phyloP scores from a whole-genome alignment of 2,113 vertebrate genomes.

The Alligator sinensis region DNA sequence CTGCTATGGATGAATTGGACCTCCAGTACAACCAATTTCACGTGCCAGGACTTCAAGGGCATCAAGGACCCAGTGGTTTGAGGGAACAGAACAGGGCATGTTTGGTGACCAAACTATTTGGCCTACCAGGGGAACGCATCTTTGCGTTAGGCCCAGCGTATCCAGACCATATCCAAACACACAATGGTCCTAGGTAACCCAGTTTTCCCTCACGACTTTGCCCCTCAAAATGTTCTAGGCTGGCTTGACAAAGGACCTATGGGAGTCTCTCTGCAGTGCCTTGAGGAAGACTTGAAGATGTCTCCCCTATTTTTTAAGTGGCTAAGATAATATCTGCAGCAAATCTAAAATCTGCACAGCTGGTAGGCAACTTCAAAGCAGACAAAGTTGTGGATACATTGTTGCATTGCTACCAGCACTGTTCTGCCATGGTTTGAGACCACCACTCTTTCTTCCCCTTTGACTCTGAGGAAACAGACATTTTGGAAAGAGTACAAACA shows the following conservation, averaged over 20 bases:
- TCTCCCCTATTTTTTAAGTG: conserved; percentile 40
- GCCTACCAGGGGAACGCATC: neutral
- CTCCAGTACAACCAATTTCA: neutral
- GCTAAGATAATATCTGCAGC: neutral
- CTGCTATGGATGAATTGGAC: neutral
- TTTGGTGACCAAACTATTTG: neutral
- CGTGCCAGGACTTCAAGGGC: neutral
- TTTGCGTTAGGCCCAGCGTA: too few species aligned
- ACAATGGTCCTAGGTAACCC: neutral
- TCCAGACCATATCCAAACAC: neutral
- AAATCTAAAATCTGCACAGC: neutral
- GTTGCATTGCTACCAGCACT: neutral
- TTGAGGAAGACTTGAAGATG: conserved; percentile 34
- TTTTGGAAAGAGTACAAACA: neutral
- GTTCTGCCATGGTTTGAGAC: neutral
- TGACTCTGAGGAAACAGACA: conserved; percentile 29
- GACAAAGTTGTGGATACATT: neutral
- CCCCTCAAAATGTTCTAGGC: neutral
- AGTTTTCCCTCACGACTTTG: conserved; percentile 8
- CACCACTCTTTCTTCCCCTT: conserved; percentile 46
- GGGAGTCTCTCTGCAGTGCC: neutral
- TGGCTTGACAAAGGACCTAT: neutral
- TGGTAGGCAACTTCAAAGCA: conserved; percentile 42
- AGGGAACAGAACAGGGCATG: neutral
- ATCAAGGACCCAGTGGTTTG: neutral